A percentile compares a stretch with the other conserved stretches of the same genome.
These are phyloP conservation scores for Oryzias curvinotus DNA, from an alignment of 2,113 vertebrate genomes.

Conservation along the genomic window DNA sequence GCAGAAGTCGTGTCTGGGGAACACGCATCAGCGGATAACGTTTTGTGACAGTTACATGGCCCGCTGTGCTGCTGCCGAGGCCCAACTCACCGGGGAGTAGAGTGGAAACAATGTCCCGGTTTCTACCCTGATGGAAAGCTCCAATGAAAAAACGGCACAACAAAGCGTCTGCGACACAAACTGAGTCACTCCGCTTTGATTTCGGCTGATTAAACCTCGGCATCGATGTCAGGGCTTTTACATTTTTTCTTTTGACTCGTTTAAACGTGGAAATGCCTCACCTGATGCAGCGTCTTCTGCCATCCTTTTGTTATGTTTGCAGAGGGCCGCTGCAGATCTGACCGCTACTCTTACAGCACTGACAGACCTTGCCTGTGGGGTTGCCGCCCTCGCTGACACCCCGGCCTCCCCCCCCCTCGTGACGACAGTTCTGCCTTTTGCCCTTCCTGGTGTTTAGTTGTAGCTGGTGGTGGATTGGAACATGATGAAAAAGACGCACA, in stretches of 20 bases:
- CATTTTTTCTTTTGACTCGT: background rate
- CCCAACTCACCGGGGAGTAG: background rate
- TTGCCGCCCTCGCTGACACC: slow-evolving; percentile 49
- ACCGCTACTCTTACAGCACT: slow-evolving; percentile 18
- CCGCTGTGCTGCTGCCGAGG: background rate
- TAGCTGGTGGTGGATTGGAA: slow-evolving; percentile 44
- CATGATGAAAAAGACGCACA: slow-evolving; percentile 34
- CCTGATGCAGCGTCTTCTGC: background rate
- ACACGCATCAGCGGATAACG: background rate
- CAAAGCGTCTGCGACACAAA: background rate
- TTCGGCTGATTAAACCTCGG: background rate
- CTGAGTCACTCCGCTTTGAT: background rate
- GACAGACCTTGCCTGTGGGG: slow-evolving; percentile 58
- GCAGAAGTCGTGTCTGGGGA: background rate
- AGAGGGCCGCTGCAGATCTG: slow-evolving; percentile 12
- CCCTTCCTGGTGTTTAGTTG: slow-evolving; percentile 27
- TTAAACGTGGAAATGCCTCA: background rate
- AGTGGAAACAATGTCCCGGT: background rate
- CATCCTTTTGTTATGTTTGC: background rate
- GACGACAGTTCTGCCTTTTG: slow-evolving; percentile 52
- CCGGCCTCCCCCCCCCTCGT: slow-evolving; percentile 17
- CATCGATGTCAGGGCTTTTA: background rate
- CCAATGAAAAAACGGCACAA: background rate
- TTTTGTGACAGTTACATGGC: background rate
- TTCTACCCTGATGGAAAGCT: background rate